phyloP scores from a whole-genome alignment of 2,113 vertebrate species.

The Heliornis fulica region DNA sequence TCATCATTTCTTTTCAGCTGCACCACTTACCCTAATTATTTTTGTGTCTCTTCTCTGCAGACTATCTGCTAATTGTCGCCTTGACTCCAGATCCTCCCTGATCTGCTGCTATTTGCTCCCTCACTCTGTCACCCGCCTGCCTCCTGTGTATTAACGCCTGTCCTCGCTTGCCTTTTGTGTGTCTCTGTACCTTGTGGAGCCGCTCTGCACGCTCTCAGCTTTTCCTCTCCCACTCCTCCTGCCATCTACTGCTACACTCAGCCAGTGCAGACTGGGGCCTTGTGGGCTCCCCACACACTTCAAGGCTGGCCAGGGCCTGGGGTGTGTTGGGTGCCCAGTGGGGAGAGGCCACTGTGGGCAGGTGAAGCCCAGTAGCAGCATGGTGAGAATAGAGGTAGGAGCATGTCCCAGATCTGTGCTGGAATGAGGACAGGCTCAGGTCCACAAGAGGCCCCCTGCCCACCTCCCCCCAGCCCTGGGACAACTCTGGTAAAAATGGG shows the following conservation, averaged over 20 bases:
- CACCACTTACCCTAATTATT: slow-evolving; percentile 31
- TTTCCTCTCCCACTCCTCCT: not conserved
- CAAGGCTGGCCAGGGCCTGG: not conserved
- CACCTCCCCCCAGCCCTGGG: rapidly evolving
- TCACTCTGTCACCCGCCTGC: not conserved
- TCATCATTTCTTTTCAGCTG: slow-evolving; percentile 17
- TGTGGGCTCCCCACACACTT: not conserved
- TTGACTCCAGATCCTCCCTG: slow-evolving; percentile 12
- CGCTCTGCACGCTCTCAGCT: not conserved
- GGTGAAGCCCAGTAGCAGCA: not conserved
- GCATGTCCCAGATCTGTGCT: not conserved
- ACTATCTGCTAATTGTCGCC: slow-evolving; percentile 18
- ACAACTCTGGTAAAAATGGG: not conserved
- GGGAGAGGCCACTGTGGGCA: not conserved
- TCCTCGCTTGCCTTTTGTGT: not conserved
- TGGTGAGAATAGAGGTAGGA: not conserved
- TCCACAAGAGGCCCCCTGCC: too few relatives aligned
- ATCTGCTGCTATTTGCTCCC: not conserved
- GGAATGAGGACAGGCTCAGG: slow-evolving; percentile 34
- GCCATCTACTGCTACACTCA: not conserved
- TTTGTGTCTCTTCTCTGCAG: slow-evolving; percentile 22
- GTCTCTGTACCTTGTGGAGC: not conserved
- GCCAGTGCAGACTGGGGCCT: not conserved
- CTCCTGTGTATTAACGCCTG: not conserved
- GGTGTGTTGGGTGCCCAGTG: not conserved